phyloP scores from a whole-genome alignment of 2,888 invertebrate genomes.

The Hanleya hanleyi region DNA sequence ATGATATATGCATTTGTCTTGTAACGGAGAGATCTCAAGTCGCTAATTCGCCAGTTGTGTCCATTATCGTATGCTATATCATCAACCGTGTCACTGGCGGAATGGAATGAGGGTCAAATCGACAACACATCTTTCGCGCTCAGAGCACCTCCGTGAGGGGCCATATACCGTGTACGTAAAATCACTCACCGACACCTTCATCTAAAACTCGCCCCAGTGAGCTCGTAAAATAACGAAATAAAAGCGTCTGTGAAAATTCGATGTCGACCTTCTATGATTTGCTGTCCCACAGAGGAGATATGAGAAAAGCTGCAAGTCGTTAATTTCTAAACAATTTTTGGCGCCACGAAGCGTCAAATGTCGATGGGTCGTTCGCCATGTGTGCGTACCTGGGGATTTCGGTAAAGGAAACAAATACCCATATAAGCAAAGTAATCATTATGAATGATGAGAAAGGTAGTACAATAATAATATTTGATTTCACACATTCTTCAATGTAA shows the following conservation, averaged over 20 bases:
- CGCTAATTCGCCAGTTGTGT: background rate
- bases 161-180: background rate
- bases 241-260: background rate
- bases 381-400: too few species aligned
- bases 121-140: background rate
- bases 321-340: too few species aligned
- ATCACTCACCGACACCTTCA: background rate
- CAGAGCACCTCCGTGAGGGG: background rate
- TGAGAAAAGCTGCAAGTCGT: too few species aligned
- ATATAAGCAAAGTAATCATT: too few species aligned
- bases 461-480: too few species aligned
- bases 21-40: background rate
- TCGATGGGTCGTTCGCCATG: too few species aligned
- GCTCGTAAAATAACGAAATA: background rate
- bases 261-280: background rate
- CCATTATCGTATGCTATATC: background rate
- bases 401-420: too few species aligned
- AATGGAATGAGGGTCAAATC: background rate
- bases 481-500: too few species aligned
- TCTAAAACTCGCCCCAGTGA: background rate
- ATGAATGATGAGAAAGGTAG: too few species aligned
- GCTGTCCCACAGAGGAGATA: too few species aligned
- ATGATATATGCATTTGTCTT: constrained; percentile 11
- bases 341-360: too few species aligned
- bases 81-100: background rate